A percentile compares a stretch with the other conserved stretches of the same genome.
Conservation (phyloP, 1,140 invertebrate genomes). For the Scaptomyza hsui region DNA sequence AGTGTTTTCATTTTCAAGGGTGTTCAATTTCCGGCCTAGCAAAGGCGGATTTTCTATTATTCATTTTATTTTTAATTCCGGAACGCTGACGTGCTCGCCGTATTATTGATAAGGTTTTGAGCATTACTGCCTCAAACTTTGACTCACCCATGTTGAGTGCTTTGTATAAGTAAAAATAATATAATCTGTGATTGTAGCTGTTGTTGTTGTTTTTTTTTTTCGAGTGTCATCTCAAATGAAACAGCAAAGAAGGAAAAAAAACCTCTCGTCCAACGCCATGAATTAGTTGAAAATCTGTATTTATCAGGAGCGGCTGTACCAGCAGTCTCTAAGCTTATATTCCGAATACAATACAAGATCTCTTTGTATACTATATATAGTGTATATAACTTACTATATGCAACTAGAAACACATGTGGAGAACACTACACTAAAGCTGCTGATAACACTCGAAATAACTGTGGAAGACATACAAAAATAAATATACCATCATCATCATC, state of each 20-base stretch:
- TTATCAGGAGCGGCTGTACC: slow-evolving; percentile 47
- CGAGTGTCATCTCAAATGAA: slow-evolving; percentile 25
- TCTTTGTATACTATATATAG: slow-evolving; percentile 17
- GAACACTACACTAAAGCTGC: slow-evolving; percentile 10
- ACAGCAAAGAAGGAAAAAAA: neutral
- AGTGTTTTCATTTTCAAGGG: slow-evolving; percentile 1
- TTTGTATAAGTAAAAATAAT: slow-evolving; percentile 37
- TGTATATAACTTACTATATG: slow-evolving; percentile 14
- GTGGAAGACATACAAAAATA: neutral
- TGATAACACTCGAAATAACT: slow-evolving; percentile 34
- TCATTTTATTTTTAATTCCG: slow-evolving; percentile 24
- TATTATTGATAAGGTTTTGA: slow-evolving; percentile 52
- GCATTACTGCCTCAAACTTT: slow-evolving; percentile 45
- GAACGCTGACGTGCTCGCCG: slow-evolving; percentile 17
- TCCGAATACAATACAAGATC: slow-evolving; percentile 11
- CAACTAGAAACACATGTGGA: slow-evolving; percentile 30
- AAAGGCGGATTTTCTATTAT: slow-evolving; percentile 9
- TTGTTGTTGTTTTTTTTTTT: slow-evolving; percentile 27
- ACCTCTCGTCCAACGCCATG: slow-evolving; percentile 31
- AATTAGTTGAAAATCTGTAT: slow-evolving; percentile 62
- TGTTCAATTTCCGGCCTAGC: slow-evolving; percentile 19
- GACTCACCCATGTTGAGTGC: slow-evolving; percentile 20
- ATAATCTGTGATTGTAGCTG: slow-evolving; percentile 31
- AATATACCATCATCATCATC: neutral
- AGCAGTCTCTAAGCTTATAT: slow-evolving; percentile 16